A percentile compares a stretch with the other conserved stretches of the same genome.
phyloP scores from a whole-genome alignment of 2,888 invertebrate species.

The Drosophila macrospina region DNA sequence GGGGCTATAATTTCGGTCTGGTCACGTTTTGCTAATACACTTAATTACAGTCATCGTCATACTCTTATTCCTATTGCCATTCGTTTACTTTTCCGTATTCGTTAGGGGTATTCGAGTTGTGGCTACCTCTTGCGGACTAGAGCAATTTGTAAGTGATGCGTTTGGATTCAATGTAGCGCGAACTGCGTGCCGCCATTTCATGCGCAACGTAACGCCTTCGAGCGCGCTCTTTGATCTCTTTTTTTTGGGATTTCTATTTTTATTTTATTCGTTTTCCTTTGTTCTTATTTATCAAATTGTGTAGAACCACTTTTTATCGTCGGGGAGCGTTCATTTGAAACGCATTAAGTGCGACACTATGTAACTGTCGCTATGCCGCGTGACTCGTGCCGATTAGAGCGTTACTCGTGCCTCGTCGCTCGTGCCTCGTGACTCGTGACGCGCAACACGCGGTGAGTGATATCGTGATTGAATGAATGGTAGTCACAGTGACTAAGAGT shows the following conservation, averaged over 20 bases:
- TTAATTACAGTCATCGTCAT: slow-evolving; percentile 66
- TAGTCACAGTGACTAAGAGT: slow-evolving; percentile 22
- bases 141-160: slow-evolving; percentile 70
- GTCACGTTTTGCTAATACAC: slow-evolving; percentile 79
- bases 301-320: slow-evolving; percentile 33
- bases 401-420: slow-evolving; percentile 6
- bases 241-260: no score
- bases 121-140: slow-evolving; percentile 72
- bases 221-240: slow-evolving; percentile 34
- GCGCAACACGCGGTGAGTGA: slow-evolving; percentile 13
- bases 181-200: slow-evolving; percentile 81
- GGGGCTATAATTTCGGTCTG: slow-evolving; percentile 71
- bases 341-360: slow-evolving; percentile 15
- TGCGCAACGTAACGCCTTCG: slow-evolving; percentile 72
- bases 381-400: slow-evolving; percentile 2
- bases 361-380: slow-evolving; percentile 18
- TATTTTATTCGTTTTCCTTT: slow-evolving; percentile 3
- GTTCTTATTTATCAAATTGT: slow-evolving; percentile 16
- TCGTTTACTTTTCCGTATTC: slow-evolving; percentile 1
- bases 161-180: slow-evolving; percentile 77
- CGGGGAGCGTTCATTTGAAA: slow-evolving; percentile 36
- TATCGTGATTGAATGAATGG: slow-evolving; percentile 7
- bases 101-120: slow-evolving; percentile 17
- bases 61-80: not conserved
- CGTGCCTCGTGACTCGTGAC: slow-evolving; percentile 7